Percentiles rank a stretch among this genome's conserved stretches.
These are phyloP conservation scores for Horisme vitalbata DNA, from an alignment of 2,888 invertebrate species.

Conservation along the genomic window DNA sequence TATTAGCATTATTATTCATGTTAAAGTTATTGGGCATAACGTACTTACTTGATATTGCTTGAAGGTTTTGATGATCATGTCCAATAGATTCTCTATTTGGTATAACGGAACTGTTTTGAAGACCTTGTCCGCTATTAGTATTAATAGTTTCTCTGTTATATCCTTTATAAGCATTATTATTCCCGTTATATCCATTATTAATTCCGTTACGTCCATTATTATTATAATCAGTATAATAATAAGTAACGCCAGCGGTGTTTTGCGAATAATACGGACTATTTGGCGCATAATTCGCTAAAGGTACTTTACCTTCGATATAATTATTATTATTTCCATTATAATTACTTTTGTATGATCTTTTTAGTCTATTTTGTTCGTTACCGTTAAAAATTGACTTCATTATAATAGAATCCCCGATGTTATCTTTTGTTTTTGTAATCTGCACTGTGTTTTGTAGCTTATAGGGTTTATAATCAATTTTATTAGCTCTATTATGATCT, in stretches of 20 bases:
- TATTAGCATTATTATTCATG: neutral
- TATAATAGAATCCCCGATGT: too few relatives aligned
- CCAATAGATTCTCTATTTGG: neutral
- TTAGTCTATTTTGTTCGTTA: neutral
- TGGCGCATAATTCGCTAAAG: constrained; percentile 11
- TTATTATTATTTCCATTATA: constrained; percentile 3
- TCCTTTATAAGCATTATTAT: constrained; percentile 15
- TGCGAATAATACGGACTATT: constrained; percentile 15
- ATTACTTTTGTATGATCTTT: neutral
- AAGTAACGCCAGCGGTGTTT: constrained; percentile 11
- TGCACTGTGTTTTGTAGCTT: too few relatives aligned
- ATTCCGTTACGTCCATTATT: too few relatives aligned
- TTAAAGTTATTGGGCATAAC: neutral
- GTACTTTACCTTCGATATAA: neutral
- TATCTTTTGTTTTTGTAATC: too few relatives aligned
- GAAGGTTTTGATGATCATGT: neutral
- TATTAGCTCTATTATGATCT: too few relatives aligned
- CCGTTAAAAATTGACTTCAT: constrained; percentile 9
- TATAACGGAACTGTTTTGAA: too few relatives aligned
- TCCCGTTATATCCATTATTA: constrained; percentile 10
- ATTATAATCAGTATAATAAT: constrained; percentile 10
- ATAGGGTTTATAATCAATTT: too few relatives aligned
- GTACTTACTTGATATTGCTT: neutral
- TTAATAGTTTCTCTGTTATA: neutral
- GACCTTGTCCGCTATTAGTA: neutral